These are phyloP conservation scores for Thelaira solivaga DNA, from an alignment of 2,888 invertebrate genomes.

Conservation along the genomic window DNA sequence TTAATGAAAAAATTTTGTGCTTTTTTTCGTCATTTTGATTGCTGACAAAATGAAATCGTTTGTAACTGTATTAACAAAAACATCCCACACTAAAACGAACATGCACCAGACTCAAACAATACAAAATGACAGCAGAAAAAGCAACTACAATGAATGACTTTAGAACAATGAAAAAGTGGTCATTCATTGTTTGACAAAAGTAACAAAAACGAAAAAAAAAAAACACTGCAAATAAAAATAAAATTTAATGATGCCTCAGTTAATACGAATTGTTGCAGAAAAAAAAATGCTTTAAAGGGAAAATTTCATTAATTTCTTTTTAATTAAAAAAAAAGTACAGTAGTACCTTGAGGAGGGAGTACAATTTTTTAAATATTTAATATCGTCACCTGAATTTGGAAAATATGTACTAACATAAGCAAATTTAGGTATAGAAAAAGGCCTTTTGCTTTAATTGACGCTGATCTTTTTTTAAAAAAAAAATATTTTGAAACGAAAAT, in stretches of 20 bases:
- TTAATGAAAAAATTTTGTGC: constrained; percentile 58
- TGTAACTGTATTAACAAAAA: constrained; percentile 54
- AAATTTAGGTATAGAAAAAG: too few species aligned
- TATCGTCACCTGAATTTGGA: too few species aligned
- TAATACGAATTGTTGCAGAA: not conserved
- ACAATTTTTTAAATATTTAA: too few species aligned
- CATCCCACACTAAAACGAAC: not conserved
- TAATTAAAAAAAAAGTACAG: not conserved
- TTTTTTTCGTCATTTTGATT: constrained; percentile 51
- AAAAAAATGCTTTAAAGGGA: constrained; percentile 29
- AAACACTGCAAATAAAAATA: constrained; percentile 11
- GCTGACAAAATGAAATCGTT: constrained; percentile 62
- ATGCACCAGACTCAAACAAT: constrained; percentile 32
- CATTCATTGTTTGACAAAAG: constrained; percentile 50
- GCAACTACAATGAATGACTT: constrained; percentile 29
- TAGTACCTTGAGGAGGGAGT: too few species aligned
- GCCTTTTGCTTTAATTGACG: too few species aligned
- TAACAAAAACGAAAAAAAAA: too few species aligned
- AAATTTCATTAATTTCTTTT: constrained; percentile 18
- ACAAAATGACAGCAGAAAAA: constrained; percentile 8
- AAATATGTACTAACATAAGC: too few species aligned
- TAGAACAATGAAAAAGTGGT: constrained; percentile 57
- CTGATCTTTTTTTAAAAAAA: too few species aligned
- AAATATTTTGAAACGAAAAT: too few species aligned
- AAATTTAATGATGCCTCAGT: constrained; percentile 53